Conservation (phyloP, 2,797 vertebrate genomes). For the Sparus aurata region DNA sequence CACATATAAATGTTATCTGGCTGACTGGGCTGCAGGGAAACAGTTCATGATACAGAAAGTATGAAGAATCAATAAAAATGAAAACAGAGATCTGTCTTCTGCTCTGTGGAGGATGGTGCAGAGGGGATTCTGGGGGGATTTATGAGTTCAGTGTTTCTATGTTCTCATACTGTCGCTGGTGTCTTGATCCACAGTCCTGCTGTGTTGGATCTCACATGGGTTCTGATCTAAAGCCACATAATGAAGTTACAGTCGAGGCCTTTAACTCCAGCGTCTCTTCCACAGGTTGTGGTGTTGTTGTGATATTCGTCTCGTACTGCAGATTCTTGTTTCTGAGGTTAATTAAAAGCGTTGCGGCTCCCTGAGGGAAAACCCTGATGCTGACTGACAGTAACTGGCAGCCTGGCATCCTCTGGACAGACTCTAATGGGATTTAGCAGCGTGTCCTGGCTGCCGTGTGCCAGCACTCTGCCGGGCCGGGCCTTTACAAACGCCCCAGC, state of each 20-base stretch:
- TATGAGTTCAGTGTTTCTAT: background rate
- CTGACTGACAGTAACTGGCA: constrained; percentile 77
- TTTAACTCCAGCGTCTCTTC: background rate
- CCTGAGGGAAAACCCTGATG: constrained; percentile 43
- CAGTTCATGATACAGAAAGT: background rate
- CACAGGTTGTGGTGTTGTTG: constrained; percentile 7
- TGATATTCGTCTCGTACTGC: background rate
- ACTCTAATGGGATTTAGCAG: constrained; percentile 83
- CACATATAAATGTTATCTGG: too few relatives aligned
- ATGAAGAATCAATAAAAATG: too few relatives aligned
- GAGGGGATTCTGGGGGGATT: background rate
- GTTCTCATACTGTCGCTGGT: background rate
- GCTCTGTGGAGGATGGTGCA: background rate
- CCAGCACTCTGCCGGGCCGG: constrained; percentile 49
- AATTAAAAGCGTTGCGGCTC: constrained; percentile 51
- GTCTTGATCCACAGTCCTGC: background rate
- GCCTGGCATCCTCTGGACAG: constrained; percentile 63
- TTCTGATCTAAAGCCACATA: background rate
- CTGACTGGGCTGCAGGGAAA: too few relatives aligned
- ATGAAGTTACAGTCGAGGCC: background rate
- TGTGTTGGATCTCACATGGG: background rate
- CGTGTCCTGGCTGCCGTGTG: constrained; percentile 48
- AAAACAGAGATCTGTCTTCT: too few relatives aligned
- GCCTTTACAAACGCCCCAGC: constrained; percentile 60
- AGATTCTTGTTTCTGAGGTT: constrained; percentile 34